Evolutionary conservation across 2,797 vertebrate species (phyloP).

Genomic region (Macrochelys suwanniensis): DNA sequence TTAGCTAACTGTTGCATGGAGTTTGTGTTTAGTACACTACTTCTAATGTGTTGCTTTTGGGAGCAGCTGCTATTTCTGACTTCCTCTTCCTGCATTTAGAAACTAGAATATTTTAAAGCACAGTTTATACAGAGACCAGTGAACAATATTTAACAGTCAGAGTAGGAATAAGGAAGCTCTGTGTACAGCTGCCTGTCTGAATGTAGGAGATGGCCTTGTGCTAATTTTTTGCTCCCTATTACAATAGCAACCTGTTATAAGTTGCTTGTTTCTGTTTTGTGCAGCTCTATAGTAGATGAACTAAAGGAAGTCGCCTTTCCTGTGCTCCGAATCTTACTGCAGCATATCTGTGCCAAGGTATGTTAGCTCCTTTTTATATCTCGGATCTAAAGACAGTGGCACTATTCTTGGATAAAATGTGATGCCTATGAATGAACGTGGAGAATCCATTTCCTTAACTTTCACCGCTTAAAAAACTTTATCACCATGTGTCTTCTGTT

Average conservation of each 20-base stretch:
- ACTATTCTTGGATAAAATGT: rapidly evolving
- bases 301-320: constrained; percentile 85
- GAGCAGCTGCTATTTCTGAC: neutral
- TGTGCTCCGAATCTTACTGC: constrained; percentile 88
- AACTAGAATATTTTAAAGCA: neutral
- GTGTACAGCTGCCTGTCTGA: neutral
- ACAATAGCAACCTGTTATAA: neutral
- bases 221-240: neutral
- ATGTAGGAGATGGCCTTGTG: neutral
- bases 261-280: constrained; percentile 12
- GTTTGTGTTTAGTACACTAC: neutral
- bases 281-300: constrained; percentile 88
- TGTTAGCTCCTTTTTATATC: neutral
- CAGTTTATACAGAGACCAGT: neutral
- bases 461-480: neutral
- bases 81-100: neutral
- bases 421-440: neutral
- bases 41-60: neutral
- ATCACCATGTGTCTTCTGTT: neutral
- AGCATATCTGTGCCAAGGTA: constrained; percentile 95
- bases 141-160: neutral
- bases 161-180: neutral
- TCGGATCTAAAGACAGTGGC: neutral
- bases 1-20: neutral
- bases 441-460: neutral